These are phyloP conservation scores for Ctenicera cuprea DNA, from an alignment of 2,888 invertebrate species.

Conservation along the genomic window DNA sequence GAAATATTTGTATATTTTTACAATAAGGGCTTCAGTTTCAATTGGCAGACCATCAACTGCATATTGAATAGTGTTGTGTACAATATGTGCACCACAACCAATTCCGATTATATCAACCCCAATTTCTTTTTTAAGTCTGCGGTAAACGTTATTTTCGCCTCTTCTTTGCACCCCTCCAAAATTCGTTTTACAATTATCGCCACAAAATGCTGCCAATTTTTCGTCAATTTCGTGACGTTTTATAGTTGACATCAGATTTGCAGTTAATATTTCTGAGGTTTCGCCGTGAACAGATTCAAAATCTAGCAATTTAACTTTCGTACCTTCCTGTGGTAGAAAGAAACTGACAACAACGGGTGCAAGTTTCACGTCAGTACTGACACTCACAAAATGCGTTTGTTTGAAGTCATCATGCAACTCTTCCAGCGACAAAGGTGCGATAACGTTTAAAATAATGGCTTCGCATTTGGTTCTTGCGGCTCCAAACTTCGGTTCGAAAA, in stretches of 20 bases:
- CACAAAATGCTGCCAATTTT: constrained; percentile 30
- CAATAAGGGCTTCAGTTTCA: constrained; percentile 19
- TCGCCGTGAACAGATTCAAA: constrained; percentile 23
- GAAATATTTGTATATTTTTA: constrained; percentile 33
- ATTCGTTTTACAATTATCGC: constrained; percentile 36
- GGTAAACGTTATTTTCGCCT: constrained; percentile 42
- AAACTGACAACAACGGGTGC: constrained; percentile 28
- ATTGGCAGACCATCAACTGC: constrained; percentile 32
- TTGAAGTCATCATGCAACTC: constrained; percentile 39
- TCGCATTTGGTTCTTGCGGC: constrained; percentile 44
- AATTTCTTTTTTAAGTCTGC: constrained; percentile 21
- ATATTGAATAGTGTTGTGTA: constrained; percentile 32
- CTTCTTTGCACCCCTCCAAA: constrained; percentile 38
- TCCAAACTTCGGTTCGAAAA: constrained; percentile 38
- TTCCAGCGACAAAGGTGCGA: constrained; percentile 39
- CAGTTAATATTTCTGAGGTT: constrained; percentile 16
- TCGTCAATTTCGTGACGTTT: neutral
- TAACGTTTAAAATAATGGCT: constrained; percentile 46
- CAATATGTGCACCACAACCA: constrained; percentile 35
- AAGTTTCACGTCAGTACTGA: constrained; percentile 15
- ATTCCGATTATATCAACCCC: constrained; percentile 26
- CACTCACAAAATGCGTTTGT: constrained; percentile 35
- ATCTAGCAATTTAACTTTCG: constrained; percentile 19
- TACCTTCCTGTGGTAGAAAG: constrained; percentile 7
- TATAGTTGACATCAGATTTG: neutral